These are phyloP conservation scores for Cynopterus brachyotis DNA, from an alignment of 2,113 vertebrate species.

Conservation along the genomic window DNA sequence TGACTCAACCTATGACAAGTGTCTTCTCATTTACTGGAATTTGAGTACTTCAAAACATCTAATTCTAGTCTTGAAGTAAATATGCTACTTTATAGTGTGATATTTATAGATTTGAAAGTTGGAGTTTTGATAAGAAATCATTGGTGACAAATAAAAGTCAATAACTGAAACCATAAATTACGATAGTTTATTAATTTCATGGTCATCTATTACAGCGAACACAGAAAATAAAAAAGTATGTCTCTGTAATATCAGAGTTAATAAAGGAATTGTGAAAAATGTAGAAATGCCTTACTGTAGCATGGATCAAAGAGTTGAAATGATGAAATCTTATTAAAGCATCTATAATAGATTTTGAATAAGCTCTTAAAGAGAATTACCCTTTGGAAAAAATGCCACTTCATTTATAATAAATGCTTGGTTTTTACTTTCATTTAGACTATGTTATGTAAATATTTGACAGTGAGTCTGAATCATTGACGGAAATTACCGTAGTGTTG, in stretches of 20 bases:
- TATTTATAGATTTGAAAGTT: not conserved
- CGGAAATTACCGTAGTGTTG: conserved; percentile 20
- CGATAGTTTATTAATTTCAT: conserved; percentile 1
- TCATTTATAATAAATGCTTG: conserved; percentile 46
- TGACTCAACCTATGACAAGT: not conserved
- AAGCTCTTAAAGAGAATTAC: conserved; percentile 66
- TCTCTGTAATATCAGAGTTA: not conserved
- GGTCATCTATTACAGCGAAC: conserved; percentile 16
- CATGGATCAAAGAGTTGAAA: conserved; percentile 35
- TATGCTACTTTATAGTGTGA: conserved; percentile 1
- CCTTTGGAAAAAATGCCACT: conserved; percentile 66
- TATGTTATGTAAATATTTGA: conserved; percentile 55
- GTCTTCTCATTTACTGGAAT: not conserved
- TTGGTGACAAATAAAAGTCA: not conserved
- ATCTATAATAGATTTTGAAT: conserved; percentile 54
- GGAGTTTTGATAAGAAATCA: not conserved
- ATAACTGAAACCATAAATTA: not conserved
- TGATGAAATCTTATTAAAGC: conserved; percentile 64
- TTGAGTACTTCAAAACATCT: not conserved
- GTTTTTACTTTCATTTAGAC: conserved; percentile 63
- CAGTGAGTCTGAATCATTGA: conserved; percentile 43
- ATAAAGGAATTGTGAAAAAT: conserved; percentile 20
- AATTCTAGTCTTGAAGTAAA: not conserved
- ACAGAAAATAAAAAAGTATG: not conserved
- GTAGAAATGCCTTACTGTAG: conserved; percentile 45